These are phyloP conservation scores for Philopedon plagiatum DNA, from an alignment of 2,888 invertebrate genomes.

Conservation along the genomic window DNA sequence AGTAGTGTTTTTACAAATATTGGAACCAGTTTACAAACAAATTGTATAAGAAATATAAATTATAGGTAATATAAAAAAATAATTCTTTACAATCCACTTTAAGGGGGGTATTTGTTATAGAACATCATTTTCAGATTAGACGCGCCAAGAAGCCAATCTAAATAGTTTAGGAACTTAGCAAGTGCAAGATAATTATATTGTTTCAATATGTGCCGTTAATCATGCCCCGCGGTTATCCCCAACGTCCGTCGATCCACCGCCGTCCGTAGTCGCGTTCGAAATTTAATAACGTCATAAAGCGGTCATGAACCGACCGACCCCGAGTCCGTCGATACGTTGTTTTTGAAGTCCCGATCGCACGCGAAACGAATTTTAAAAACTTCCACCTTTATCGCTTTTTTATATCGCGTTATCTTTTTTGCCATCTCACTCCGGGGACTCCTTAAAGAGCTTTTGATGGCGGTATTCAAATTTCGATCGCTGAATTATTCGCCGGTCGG, in stretches of 20 bases:
- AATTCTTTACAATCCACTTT: too few relatives aligned
- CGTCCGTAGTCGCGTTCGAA: conserved; percentile 12
- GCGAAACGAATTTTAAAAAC: conserved; percentile 44
- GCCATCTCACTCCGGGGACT: background rate
- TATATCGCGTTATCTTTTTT: conserved; percentile 25
- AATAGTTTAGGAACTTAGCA: too few relatives aligned
- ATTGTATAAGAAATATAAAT: too few relatives aligned
- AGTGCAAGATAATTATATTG: too few relatives aligned
- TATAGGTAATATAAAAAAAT: too few relatives aligned
- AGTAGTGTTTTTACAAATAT: too few relatives aligned
- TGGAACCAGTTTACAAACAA: background rate
- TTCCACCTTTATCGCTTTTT: conserved; percentile 17
- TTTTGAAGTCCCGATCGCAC: conserved; percentile 31
- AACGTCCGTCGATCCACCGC: conserved; percentile 21
- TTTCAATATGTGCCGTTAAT: conserved; percentile 19
- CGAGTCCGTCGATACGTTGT: conserved; percentile 24
- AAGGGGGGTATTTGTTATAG: too few relatives aligned
- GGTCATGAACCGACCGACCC: conserved; percentile 36
- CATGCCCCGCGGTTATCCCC: background rate
- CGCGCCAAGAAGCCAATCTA: too few relatives aligned
- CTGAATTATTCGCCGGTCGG: conserved; percentile 1
- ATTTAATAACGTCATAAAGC: conserved; percentile 46
- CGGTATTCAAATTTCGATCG: conserved; percentile 9
- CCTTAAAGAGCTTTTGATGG: conserved; percentile 5
- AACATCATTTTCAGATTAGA: too few relatives aligned